Evolutionary conservation across 2,888 invertebrate species (phyloP).

Genomic region (Galeruca laticollis): DNA sequence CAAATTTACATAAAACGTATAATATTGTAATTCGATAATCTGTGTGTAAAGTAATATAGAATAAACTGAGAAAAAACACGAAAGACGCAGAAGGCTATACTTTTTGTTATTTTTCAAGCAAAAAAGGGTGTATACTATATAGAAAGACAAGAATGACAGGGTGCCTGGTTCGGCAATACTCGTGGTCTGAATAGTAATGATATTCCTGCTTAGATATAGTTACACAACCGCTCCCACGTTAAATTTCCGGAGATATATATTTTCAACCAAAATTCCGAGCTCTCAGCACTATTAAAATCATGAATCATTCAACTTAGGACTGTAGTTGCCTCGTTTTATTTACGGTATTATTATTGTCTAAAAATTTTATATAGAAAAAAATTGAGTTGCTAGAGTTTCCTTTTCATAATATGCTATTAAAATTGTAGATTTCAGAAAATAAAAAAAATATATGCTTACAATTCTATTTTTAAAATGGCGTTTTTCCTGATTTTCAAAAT

Average conservation of each 20-base stretch:
- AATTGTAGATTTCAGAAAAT: too few relatives aligned
- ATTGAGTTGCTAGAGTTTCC: too few relatives aligned
- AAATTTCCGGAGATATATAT: neutral
- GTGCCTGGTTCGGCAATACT: conserved; percentile 62
- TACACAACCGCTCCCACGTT: conserved; percentile 18
- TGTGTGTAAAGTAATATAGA: conserved; percentile 44
- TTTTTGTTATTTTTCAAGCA: conserved; percentile 64
- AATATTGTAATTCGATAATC: conserved; percentile 44
- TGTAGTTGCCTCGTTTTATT: too few relatives aligned
- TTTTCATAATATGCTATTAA: too few relatives aligned
- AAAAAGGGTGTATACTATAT: conserved; percentile 64
- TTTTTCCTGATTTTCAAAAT: too few relatives aligned
- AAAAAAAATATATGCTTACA: too few relatives aligned
- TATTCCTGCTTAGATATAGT: conserved; percentile 45
- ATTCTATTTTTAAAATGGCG: too few relatives aligned
- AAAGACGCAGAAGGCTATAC: conserved; percentile 60
- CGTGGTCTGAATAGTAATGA: conserved; percentile 66
- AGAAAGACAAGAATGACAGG: conserved; percentile 66
- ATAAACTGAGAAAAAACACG: conserved; percentile 55
- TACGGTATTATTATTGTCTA: too few relatives aligned
- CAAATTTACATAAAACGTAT: conserved; percentile 43
- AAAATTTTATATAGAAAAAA: too few relatives aligned
- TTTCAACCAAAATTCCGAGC: neutral
- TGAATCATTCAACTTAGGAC: too few relatives aligned
- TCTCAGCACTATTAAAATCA: too few relatives aligned